Evolutionary conservation across 2,888 invertebrate species (phyloP).

Genomic region (Quadroppia sp.): DNA sequence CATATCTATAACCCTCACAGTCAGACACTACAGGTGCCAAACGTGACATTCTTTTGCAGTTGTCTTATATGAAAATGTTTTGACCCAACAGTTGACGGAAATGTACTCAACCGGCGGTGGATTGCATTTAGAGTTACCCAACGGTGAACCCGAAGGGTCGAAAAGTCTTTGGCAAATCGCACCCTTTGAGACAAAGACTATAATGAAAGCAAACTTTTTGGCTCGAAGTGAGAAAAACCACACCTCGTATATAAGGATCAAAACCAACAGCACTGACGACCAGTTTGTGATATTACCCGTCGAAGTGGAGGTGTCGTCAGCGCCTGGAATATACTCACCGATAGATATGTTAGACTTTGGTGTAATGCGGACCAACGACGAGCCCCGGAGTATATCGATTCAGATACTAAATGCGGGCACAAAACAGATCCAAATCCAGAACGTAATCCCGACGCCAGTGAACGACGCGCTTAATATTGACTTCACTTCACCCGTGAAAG

Average conservation of each 20-base stretch:
- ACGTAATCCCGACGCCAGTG: constrained; percentile 60
- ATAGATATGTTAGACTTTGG: constrained; percentile 76
- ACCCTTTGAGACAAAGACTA: constrained; percentile 77
- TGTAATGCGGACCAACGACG: constrained; percentile 66
- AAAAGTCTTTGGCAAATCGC: constrained; percentile 83
- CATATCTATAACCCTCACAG: constrained; percentile 91
- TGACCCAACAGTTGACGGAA: constrained; percentile 55
- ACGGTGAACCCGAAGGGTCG: constrained; percentile 70
- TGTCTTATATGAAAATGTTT: not conserved
- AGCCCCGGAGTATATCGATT: constrained; percentile 62
- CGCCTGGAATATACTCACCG: constrained; percentile 70
- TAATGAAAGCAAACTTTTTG: constrained; percentile 78
- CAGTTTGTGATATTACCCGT: constrained; percentile 68
- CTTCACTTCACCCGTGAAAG: constrained; percentile 59
- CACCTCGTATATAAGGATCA: constrained; percentile 76
- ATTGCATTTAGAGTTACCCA: constrained; percentile 79
- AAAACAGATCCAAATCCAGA: constrained; percentile 61
- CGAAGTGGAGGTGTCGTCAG: constrained; percentile 70
- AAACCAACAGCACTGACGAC: constrained; percentile 61
- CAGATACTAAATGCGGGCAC: constrained; percentile 66
- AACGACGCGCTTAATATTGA: constrained; percentile 65
- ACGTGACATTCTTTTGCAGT: constrained; percentile 40
- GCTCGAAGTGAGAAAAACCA: constrained; percentile 73
- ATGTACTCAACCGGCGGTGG: constrained; percentile 73
- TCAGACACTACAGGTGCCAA: constrained; percentile 71